Conservation (phyloP, 1,140 invertebrate genomes). For the Tetramorium parvispinum region DNA sequence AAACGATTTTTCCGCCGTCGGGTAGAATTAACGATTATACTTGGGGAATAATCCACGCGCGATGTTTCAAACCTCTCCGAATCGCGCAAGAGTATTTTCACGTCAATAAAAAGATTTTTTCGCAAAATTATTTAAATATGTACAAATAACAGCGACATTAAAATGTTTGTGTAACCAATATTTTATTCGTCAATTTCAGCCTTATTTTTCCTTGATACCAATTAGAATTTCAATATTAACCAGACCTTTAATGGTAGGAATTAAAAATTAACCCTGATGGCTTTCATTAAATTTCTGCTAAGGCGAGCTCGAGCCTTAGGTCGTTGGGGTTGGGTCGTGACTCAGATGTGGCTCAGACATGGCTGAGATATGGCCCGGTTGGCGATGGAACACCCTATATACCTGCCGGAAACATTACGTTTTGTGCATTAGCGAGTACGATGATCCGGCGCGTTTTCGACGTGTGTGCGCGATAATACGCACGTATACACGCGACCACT, state of each 20-base stretch:
- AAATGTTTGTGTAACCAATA: not conserved
- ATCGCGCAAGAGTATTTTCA: not conserved
- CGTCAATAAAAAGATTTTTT: not conserved
- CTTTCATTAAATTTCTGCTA: not conserved
- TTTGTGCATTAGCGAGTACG: constrained; percentile 33
- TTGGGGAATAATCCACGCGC: not conserved
- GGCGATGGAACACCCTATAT: not conserved
- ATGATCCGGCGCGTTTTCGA: constrained; percentile 1
- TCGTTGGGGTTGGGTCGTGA: not conserved
- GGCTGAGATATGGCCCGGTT: not conserved
- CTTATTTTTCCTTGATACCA: not conserved
- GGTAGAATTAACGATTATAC: constrained; percentile 17
- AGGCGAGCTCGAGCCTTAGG: not conserved
- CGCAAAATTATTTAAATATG: not conserved
- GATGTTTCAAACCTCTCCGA: not conserved
- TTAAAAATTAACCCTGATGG: not conserved
- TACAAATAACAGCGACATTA: too few relatives aligned
- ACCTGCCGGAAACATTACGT: constrained; percentile 27
- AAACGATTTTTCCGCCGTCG: not conserved
- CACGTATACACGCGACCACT: not conserved
- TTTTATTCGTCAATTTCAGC: not conserved
- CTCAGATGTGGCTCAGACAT: not conserved
- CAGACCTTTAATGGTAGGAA: not conserved
- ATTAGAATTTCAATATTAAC: not conserved
- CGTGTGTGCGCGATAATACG: not conserved